A percentile compares a stretch with the other conserved stretches of the same genome.
Conservation (phyloP, 2,888 invertebrate species). For the Trisateles emortualis region DNA sequence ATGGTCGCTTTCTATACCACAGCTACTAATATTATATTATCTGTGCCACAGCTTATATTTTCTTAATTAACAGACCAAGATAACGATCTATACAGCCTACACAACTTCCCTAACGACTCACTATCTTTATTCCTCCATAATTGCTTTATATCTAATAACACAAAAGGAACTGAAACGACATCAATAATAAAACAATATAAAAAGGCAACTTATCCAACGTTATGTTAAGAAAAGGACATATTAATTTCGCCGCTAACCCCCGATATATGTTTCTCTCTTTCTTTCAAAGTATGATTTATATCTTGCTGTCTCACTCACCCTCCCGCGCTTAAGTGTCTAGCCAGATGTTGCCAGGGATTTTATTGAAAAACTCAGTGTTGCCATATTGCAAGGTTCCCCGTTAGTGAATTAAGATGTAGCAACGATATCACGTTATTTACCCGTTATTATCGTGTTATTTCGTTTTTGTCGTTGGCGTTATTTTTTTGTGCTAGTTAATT, state of each 20-base stretch:
- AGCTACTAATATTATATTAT: no score
- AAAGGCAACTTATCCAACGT: conserved; percentile 65
- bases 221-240: conserved; percentile 83
- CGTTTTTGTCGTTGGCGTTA: conserved; percentile 42
- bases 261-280: conserved; percentile 59
- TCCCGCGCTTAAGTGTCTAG: conserved; percentile 80
- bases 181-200: conserved; percentile 83
- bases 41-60: no score
- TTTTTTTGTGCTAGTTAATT: conserved; percentile 39
- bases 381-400: conserved; percentile 76
- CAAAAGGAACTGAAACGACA: conserved; percentile 48
- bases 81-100: background rate
- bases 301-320: conserved; percentile 61
- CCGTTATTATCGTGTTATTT: conserved; percentile 48
- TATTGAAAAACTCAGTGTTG: conserved; percentile 83
- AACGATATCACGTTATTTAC: conserved; percentile 45
- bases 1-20: no score
- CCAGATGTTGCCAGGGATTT: conserved; percentile 82
- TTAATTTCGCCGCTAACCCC: conserved; percentile 77
- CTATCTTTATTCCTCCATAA: conserved; percentile 43
- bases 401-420: conserved; percentile 85
- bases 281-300: conserved; percentile 35
- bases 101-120: conserved; percentile 1
- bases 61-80: background rate
- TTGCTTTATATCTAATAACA: conserved; percentile 41